Percentiles rank a stretch among this genome's conserved stretches.
Conservation (phyloP, 2,797 vertebrate species). For the Phataginus tricuspis region DNA sequence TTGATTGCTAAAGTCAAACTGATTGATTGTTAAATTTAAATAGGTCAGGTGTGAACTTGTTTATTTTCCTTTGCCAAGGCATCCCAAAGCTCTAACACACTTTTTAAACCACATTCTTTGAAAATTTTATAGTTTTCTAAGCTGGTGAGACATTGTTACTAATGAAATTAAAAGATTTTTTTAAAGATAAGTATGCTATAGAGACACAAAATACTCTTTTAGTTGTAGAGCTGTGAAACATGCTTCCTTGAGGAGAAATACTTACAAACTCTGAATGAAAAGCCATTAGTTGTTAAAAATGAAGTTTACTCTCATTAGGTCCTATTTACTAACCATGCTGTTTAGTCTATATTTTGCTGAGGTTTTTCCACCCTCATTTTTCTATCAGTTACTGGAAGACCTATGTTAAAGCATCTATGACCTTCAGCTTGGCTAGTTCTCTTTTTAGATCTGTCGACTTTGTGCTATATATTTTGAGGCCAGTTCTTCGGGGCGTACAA, state of each 20-base stretch:
- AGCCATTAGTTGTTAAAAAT: not conserved
- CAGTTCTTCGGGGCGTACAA: too few species aligned
- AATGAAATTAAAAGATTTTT: not conserved
- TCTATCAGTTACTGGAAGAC: too few species aligned
- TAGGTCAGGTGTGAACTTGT: not conserved
- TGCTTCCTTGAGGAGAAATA: not conserved
- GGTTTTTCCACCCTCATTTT: too few species aligned
- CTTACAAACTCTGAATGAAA: conserved; percentile 1
- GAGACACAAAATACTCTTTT: not conserved
- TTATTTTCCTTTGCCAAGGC: not conserved
- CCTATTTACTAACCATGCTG: too few species aligned
- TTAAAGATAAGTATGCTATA: not conserved
- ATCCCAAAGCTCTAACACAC: not conserved
- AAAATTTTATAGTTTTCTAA: not conserved
- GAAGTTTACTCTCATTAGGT: too few species aligned
- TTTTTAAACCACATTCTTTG: not conserved
- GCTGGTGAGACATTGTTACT: not conserved
- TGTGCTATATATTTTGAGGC: too few species aligned
- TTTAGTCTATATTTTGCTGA: too few species aligned
- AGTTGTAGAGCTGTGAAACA: not conserved
- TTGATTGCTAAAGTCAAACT: not conserved
- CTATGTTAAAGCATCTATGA: too few species aligned
- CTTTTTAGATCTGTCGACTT: too few species aligned
- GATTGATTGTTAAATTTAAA: not conserved
- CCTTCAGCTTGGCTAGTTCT: too few species aligned